Conservation (phyloP, 2,113 vertebrate species). For the Urocynchramus pylzowi region DNA sequence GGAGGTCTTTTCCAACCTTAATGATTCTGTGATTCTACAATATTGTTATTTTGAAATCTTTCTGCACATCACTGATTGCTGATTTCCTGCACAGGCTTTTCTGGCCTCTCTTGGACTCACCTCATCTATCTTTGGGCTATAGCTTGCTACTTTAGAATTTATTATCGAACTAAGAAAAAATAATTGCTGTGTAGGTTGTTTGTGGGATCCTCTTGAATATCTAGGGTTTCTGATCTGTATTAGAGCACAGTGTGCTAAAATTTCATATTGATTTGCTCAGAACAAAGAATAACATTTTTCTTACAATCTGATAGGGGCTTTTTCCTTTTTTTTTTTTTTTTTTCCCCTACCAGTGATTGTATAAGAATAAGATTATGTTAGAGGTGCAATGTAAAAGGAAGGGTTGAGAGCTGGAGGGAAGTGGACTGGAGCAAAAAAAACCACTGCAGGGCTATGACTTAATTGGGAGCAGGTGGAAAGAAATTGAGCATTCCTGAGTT, state of each 20-base stretch:
- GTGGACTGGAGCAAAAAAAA: not conserved
- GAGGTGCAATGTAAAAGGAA: not conserved
- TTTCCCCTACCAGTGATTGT: not conserved
- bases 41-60: not conserved
- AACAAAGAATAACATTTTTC: not conserved
- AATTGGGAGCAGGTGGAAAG: not conserved
- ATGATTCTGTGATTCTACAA: not conserved
- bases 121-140: not conserved
- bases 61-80: not conserved
- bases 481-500: not conserved
- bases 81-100: not conserved
- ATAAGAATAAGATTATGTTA: not conserved
- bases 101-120: not conserved
- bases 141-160: slow-evolving; percentile 15
- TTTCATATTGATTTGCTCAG: not conserved
- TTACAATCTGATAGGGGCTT: not conserved
- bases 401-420: not conserved
- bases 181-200: not conserved
- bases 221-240: not conserved
- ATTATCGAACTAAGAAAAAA: not conserved
- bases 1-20: not conserved
- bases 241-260: not conserved
- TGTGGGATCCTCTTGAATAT: not conserved
- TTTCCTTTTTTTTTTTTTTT: not conserved
- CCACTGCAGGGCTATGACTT: not conserved